These are phyloP conservation scores for Triplophysa rosa DNA, from an alignment of 2,113 vertebrate genomes.

Conservation along the genomic window DNA sequence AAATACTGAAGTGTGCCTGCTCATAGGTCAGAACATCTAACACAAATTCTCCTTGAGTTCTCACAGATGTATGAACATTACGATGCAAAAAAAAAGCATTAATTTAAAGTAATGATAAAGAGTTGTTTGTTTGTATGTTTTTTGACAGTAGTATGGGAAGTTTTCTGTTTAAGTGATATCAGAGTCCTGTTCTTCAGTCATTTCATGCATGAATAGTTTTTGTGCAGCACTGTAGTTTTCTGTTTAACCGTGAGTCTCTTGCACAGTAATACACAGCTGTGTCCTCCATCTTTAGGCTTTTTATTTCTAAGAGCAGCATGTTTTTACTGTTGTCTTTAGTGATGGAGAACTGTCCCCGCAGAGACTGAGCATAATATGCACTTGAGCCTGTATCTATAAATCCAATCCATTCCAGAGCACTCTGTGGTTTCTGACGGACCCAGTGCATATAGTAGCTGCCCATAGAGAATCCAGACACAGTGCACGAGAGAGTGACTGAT, in stretches of 20 bases:
- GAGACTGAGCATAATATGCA: slow-evolving; percentile 35
- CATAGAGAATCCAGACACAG: slow-evolving; percentile 37
- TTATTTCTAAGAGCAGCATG: slow-evolving; percentile 34
- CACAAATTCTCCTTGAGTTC: too few relatives aligned
- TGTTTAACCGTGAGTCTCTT: slow-evolving; percentile 7
- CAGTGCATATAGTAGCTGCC: slow-evolving; percentile 5
- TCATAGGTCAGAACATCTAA: too few relatives aligned
- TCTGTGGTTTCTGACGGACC: slow-evolving; percentile 52
- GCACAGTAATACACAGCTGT: slow-evolving; percentile 53
- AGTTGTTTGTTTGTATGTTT: too few relatives aligned
- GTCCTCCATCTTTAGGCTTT: slow-evolving; percentile 46
- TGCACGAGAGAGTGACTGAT: slow-evolving; percentile 50
- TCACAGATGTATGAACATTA: too few relatives aligned
- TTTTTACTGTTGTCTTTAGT: slow-evolving; percentile 47
- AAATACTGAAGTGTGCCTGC: too few relatives aligned
- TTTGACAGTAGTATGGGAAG: neutral
- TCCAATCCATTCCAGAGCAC: slow-evolving; percentile 46
- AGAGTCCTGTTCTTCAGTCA: neutral
- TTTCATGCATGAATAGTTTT: slow-evolving; percentile 10
- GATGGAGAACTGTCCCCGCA: slow-evolving; percentile 45
- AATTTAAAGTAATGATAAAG: too few relatives aligned
- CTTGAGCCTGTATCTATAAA: neutral
- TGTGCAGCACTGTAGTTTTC: neutral
- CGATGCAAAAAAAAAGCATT: too few relatives aligned
- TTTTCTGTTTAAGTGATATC: neutral